Evolutionary conservation across 2,888 invertebrate genomes (phyloP).

Genomic region (Drosophila quinaria): DNA sequence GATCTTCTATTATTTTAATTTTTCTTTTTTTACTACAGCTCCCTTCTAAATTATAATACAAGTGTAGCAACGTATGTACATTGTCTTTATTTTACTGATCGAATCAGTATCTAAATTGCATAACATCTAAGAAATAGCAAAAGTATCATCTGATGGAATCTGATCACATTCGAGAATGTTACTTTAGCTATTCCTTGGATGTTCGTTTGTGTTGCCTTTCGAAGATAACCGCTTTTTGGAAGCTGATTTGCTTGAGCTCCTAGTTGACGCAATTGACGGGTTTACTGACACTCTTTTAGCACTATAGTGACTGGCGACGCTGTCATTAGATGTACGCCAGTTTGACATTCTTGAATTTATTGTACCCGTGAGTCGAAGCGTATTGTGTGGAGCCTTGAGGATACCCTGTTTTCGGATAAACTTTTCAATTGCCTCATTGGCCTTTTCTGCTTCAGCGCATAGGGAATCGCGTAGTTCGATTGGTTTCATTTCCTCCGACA

Average conservation of each 20-base stretch:
- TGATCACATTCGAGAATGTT: neutral
- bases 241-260: neutral
- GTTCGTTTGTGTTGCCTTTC: neutral
- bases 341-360: neutral
- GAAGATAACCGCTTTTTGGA: neutral
- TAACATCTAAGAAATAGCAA: conserved; percentile 6
- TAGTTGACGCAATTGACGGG: neutral
- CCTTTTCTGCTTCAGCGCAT: neutral
- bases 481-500: neutral
- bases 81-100: neutral
- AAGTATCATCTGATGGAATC: neutral
- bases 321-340: neutral
- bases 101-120: neutral
- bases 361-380: conserved; percentile 4
- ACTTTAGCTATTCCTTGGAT: conserved; percentile 4
- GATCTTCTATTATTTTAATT: too few species aligned
- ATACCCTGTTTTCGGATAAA: conserved; percentile 38
- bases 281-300: neutral
- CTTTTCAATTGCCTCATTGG: conserved; percentile 6
- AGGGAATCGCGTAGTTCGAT: neutral
- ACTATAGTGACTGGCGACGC: neutral
- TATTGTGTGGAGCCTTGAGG: neutral
- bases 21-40: too few species aligned
- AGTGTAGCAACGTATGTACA: too few species aligned
- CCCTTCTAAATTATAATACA: too few species aligned